These are phyloP conservation scores for Ostrea denselamellosa DNA, from an alignment of 1,140 invertebrate species.

Conservation along the genomic window DNA sequence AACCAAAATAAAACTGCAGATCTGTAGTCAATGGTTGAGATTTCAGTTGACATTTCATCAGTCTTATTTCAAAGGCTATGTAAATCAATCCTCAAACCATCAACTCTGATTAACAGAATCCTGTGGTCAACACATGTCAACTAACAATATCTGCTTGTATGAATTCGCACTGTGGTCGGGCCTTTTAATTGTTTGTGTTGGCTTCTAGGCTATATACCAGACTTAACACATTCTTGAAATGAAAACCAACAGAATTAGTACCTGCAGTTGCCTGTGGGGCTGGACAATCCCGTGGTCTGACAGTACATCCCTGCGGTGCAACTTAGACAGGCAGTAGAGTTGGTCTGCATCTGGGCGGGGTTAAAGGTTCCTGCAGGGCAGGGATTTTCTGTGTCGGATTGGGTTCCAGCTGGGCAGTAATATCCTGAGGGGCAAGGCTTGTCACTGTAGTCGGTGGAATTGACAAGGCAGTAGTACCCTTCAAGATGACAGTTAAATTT, in stretches of 20 bases:
- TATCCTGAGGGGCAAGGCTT: constrained; percentile 72
- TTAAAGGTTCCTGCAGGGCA: constrained; percentile 74
- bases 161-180: too few species aligned
- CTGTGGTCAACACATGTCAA: too few species aligned
- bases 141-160: too few species aligned
- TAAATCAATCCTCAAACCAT: too few species aligned
- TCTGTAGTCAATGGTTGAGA: too few species aligned
- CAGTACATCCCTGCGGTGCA: constrained; percentile 74
- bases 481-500: constrained; percentile 22
- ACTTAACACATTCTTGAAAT: too few species aligned
- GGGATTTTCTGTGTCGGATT: constrained; percentile 61
- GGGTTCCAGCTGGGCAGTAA: constrained; percentile 73
- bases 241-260: constrained; percentile 41
- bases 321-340: constrained; percentile 64
- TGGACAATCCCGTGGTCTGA: constrained; percentile 63
- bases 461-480: constrained; percentile 75
- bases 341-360: constrained; percentile 61
- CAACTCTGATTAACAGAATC: too few species aligned
- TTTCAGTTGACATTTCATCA: too few species aligned
- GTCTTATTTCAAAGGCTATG: too few species aligned
- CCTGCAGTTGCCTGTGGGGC: constrained; percentile 73
- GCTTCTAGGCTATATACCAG: too few species aligned
- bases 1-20: too few species aligned
- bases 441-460: constrained; percentile 70
- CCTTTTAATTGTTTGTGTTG: too few species aligned